These are phyloP conservation scores for Campoplex nolae DNA, from an alignment of 2,888 invertebrate species.

Conservation along the genomic window DNA sequence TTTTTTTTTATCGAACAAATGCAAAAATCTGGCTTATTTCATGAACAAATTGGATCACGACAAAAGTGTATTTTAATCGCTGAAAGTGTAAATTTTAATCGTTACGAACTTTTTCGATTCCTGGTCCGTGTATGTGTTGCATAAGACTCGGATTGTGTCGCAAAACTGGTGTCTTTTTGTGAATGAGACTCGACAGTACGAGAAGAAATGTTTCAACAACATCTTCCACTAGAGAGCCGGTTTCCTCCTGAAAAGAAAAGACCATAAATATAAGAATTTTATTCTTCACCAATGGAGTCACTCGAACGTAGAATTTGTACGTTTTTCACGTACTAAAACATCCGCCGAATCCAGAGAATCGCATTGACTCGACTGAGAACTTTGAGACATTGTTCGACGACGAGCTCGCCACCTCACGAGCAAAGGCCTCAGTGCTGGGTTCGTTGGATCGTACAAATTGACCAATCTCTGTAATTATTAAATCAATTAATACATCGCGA, in stretches of 20 bases:
- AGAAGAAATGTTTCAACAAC: slow-evolving; percentile 86
- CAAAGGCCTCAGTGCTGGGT: slow-evolving; percentile 85
- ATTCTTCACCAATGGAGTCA: background rate
- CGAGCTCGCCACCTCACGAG: slow-evolving; percentile 83
- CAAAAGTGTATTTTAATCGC: background rate
- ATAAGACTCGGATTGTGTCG: slow-evolving; percentile 78
- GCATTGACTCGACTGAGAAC: slow-evolving; percentile 85
- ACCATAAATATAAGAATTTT: slow-evolving; percentile 3
- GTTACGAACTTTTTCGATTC: slow-evolving; percentile 75
- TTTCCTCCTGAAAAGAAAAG: slow-evolving; percentile 77
- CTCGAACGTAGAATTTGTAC: too few species aligned
- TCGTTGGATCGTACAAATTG: slow-evolving; percentile 88
- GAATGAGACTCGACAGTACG: slow-evolving; percentile 84
- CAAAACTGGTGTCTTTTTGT: slow-evolving; percentile 78
- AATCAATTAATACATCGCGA: background rate
- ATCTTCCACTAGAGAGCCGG: slow-evolving; percentile 82
- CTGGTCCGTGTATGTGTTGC: slow-evolving; percentile 75
- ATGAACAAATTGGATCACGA: background rate
- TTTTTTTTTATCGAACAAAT: background rate
- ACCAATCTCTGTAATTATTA: slow-evolving; percentile 84
- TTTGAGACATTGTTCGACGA: slow-evolving; percentile 82
- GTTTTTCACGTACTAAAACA: slow-evolving; percentile 75
- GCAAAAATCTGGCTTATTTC: background rate
- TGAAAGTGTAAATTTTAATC: background rate
- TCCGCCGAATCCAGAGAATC: slow-evolving; percentile 85